These are phyloP conservation scores for Poeciliopsis infans DNA, from an alignment of 2,797 vertebrate genomes.

Conservation along the genomic window DNA sequence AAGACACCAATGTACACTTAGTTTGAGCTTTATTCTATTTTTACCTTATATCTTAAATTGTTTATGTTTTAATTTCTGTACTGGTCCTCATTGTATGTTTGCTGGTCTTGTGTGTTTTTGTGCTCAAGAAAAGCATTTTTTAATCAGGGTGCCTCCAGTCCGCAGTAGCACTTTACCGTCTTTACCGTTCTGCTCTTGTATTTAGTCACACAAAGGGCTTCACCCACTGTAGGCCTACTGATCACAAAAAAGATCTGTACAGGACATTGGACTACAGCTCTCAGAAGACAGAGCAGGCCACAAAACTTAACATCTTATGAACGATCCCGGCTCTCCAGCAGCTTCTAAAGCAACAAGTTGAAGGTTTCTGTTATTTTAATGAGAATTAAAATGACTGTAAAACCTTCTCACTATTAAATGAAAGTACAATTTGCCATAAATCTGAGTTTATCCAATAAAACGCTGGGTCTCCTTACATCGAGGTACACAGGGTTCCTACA, in stretches of 20 bases:
- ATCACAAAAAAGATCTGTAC: slow-evolving; percentile 33
- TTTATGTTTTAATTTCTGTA: slow-evolving; percentile 47
- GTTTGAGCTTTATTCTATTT: slow-evolving; percentile 52
- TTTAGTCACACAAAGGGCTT: slow-evolving; percentile 70
- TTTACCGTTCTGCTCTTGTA: slow-evolving; percentile 58
- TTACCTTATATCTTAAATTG: slow-evolving; percentile 58
- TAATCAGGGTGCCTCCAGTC: slow-evolving; percentile 74
- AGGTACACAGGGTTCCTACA: neutral
- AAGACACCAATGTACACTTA: slow-evolving; percentile 60
- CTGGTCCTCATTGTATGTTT: slow-evolving; percentile 51
- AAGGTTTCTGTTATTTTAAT: neutral
- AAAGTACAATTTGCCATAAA: neutral
- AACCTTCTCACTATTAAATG: neutral
- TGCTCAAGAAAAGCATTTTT: slow-evolving; percentile 65
- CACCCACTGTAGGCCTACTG: slow-evolving; percentile 56
- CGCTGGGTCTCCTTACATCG: neutral
- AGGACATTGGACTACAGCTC: slow-evolving; percentile 31
- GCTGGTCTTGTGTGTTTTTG: slow-evolving; percentile 63
- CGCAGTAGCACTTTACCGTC: slow-evolving; percentile 77
- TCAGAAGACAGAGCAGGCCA: slow-evolving; percentile 41
- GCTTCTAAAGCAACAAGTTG: neutral
- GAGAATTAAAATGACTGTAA: neutral
- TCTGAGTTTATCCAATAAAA: neutral
- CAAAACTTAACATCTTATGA: neutral
- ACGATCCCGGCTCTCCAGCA: neutral